Conservation (phyloP, 2,888 invertebrate species). For the Cotesia congregata region DNA sequence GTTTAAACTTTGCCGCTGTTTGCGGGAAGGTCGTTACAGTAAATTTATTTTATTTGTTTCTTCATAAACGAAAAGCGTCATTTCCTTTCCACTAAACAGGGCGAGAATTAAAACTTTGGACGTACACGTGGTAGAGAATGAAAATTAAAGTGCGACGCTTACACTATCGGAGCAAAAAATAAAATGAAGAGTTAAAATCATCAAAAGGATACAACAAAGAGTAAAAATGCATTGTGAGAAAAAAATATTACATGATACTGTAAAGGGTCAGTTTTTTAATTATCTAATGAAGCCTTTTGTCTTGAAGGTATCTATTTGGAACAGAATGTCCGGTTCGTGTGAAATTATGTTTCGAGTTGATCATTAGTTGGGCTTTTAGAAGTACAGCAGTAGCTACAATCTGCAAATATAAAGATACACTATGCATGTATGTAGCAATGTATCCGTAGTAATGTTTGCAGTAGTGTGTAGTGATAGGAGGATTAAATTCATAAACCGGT, state of each 20-base stretch:
- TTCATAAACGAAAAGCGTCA: no score
- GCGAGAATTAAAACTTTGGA: no score
- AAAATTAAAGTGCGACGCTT: no score
- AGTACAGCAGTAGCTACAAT: neutral
- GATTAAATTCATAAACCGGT: slow-evolving; percentile 49
- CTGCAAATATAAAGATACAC: neutral
- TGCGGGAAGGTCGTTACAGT: no score
- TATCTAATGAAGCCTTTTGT: neutral
- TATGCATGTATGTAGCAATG: neutral
- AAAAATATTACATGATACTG: neutral
- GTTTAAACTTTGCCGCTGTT: no score
- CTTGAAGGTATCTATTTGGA: slow-evolving; percentile 27
- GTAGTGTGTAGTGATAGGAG: slow-evolving; percentile 25
- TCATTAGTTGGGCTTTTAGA: slow-evolving; percentile 31
- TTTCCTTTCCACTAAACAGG: no score
- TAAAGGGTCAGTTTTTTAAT: slow-evolving; percentile 5
- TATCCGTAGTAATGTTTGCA: neutral
- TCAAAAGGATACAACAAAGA: neutral
- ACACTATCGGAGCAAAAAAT: neutral
- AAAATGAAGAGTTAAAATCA: neutral
- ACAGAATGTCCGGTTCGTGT: slow-evolving; percentile 47
- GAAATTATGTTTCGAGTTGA: slow-evolving; percentile 38
- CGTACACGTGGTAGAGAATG: no score
- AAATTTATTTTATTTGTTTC: no score
- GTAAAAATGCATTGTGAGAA: neutral